phyloP scores from a whole-genome alignment of 2,113 vertebrate species.

The Poicephalus gulielmi region DNA sequence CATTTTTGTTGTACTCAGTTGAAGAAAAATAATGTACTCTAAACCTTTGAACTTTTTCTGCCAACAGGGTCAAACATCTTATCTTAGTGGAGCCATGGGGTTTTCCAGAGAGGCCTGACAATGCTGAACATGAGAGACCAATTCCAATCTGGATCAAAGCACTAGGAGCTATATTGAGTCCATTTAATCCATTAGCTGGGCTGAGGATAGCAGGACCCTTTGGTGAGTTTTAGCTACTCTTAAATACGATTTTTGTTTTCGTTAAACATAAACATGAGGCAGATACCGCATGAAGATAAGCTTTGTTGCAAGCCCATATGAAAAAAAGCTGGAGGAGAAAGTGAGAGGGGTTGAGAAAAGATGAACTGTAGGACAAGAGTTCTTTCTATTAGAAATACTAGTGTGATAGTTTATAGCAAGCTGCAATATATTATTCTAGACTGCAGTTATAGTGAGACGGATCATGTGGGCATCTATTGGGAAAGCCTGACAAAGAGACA shows the following conservation, averaged over 20 bases:
- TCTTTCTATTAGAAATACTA: not conserved
- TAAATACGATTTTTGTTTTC: not conserved
- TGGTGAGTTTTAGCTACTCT: conserved; percentile 77
- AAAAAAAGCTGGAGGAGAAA: not conserved
- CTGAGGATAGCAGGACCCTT: conserved; percentile 93
- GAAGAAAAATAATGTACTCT: not conserved
- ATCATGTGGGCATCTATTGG: not conserved
- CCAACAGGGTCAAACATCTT: conserved; percentile 87
- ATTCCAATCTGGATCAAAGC: conserved; percentile 96
- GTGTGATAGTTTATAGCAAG: not conserved
- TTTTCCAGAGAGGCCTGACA: conserved; percentile 86
- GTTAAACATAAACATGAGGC: not conserved
- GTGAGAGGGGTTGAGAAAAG: not conserved
- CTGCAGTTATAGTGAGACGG: not conserved
- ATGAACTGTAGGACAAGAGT: not conserved
- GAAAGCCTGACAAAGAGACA: not conserved
- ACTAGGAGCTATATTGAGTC: conserved; percentile 87
- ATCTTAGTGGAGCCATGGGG: conserved; percentile 97
- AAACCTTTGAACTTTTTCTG: conserved; percentile 44
- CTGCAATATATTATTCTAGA: not conserved
- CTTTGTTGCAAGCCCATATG: not conserved
- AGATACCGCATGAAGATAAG: not conserved
- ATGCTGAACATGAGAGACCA: conserved; percentile 81
- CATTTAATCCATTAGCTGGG: conserved; percentile 94
- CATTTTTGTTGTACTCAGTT: fast-evolving